Percentiles rank a stretch among this genome's conserved stretches.
phyloP scores from a whole-genome alignment of 2,797 vertebrate genomes.

The Gymnopithys bicolor region DNA sequence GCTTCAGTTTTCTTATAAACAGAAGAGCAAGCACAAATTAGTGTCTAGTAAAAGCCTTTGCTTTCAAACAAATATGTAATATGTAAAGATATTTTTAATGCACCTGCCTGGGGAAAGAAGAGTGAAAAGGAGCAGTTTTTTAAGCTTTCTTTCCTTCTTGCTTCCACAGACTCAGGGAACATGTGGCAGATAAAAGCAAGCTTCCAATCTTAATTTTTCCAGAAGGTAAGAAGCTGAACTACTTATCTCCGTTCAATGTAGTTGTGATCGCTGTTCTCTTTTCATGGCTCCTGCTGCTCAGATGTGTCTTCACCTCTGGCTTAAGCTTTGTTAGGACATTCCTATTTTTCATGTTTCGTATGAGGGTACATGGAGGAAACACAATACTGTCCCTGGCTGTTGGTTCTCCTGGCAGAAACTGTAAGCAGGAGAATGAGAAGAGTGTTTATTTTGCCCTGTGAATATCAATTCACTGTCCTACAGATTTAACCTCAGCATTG shows the following conservation, averaged over 20 bases:
- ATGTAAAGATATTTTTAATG: not conserved
- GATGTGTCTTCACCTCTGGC: not conserved
- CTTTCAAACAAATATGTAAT: not conserved
- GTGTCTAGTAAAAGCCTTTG: not conserved
- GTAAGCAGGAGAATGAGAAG: not conserved
- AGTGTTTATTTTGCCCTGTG: not conserved
- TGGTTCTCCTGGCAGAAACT: not conserved
- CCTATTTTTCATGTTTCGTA: not conserved
- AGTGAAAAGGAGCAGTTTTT: not conserved
- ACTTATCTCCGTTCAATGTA: not conserved
- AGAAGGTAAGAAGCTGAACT: slow-evolving; percentile 84
- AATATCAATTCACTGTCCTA: not conserved
- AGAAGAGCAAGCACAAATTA: not conserved
- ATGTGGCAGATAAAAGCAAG: slow-evolving; percentile 88
- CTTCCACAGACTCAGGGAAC: slow-evolving; percentile 85
- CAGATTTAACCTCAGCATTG: not conserved
- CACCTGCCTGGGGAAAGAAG: not conserved
- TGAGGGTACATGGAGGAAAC: not conserved
- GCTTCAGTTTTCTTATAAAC: not conserved
- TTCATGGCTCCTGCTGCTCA: not conserved
- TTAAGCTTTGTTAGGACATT: not conserved
- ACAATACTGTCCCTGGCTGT: not conserved
- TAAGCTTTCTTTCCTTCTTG: slow-evolving; percentile 46
- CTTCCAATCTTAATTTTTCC: slow-evolving; percentile 96
- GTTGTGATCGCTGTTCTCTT: not conserved